Base-by-base conservation (phyloP, 2,888 invertebrate genomes). In the Hylaea fasciaria region DNA sequence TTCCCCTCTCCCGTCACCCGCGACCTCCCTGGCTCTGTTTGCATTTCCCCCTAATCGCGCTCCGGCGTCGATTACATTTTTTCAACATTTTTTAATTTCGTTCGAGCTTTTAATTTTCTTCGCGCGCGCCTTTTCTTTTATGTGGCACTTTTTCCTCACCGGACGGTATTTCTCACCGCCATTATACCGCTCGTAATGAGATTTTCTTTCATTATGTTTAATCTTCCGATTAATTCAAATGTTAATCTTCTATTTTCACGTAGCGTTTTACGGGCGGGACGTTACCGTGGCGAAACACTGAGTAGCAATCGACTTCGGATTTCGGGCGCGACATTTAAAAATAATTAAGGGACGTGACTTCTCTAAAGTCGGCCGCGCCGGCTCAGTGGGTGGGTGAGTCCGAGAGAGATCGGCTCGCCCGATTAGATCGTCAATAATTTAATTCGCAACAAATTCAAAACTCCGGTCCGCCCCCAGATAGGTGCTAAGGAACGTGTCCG, bases 181-280 rank as follows among this genome's bases (percentile, higher is more conserved):
- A 90, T 91, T 91, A 91, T 89, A 87, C 89, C 79, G 82, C 75
- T 77, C 80, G 86, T 92, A 92, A 92, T 91, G 92, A 92, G 92
- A 92, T 92, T 92, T 92, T 89, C 91, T 91, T 92, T 91, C 91
- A 92, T 92, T 92, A 91, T 91, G 92, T 89, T 91, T 91, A 92
- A 92, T 92, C 92, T 92, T 78, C 90, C 92, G 92, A 91, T 92
- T 92, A 92, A 92, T 92, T 92, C 90, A 89, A 91, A 92, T 91
- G 91, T 91, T 91, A 90, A 91, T 91, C 91, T 87, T 72, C 76
- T 81, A 80, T 87, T 89, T 90, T 86, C 86, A 85, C 86, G 81
- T 82, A 74, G 86, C 82, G 85, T 89, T 89, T 89, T 88, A 90
- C 81, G 81, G 83, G 75, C 74, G 76, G 73, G 80, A 78, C 81